Evolutionary conservation across 2,888 invertebrate genomes (phyloP), one percentile per base, ranked within the genome.

Genomic region (Drosophila borborema): DNA sequence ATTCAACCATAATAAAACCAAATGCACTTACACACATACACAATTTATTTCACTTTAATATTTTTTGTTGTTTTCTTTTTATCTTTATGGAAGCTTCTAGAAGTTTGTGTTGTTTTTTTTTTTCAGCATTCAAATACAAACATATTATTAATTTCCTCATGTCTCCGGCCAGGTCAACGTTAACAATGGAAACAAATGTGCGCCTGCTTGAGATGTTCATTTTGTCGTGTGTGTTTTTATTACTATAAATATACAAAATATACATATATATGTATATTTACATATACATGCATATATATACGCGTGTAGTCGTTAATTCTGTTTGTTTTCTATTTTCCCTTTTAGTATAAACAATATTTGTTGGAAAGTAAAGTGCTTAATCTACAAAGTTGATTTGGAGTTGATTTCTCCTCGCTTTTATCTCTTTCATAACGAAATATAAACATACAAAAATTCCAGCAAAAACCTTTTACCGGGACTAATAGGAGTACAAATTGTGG

Each of bases 161-260:
- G 51, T 62, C 43, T 45, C 49, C 40, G 43, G 49, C 38, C 40
- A 28, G 61, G 64, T 53, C 49, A 72, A 58, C 58, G 31, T 55
- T 45, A 64, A 46, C 61, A 54, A 72, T 67, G n/a, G 43, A 53
- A 67, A 60, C 63, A 62, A 71, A 38, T 70, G 56, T 64, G 74
- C 70, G 61, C 41, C 45, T n/a, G 56, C 51, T 43, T 49, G 18
- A 36, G 45, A 45, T 34, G n/a, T 48, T 66, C 14, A 63, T n/a
- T 54, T 54, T 53, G 16, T n/a, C 51, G 34, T 60, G 46, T 63
- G 41, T 18, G 45, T 66, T 64, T 72, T 77, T 69, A 51, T 74
- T 69, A 48, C 60, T 77, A 74, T 79, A 77, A 78, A 77, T 79
- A 79, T 77, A 77, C 59, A 77, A 77, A 77, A 77, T 78, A 74